A percentile compares a stretch with the other conserved stretches of the same genome.
phyloP scores from a whole-genome alignment of 2,888 invertebrate genomes.

The Parasteatoda lunata region DNA sequence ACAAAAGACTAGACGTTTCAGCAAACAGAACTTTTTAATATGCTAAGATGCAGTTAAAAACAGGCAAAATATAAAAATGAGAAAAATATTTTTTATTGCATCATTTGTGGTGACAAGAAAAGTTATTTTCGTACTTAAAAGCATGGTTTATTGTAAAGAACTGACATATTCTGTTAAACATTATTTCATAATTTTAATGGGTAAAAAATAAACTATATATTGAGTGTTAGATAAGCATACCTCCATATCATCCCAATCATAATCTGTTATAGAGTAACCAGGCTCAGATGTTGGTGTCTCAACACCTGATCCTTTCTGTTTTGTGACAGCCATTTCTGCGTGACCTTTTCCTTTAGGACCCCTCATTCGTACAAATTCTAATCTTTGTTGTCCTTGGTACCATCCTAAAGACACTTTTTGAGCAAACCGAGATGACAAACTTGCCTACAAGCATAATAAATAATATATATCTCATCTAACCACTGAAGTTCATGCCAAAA shows the following conservation, averaged over 20 bases:
- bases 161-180: not conserved
- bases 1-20: no score
- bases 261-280: constrained; percentile 86
- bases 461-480: not conserved
- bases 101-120: not conserved
- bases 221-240: constrained; percentile 16
- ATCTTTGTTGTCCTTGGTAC: constrained; percentile 80
- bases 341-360: constrained; percentile 97
- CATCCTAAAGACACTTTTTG: constrained; percentile 94
- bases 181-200: not conserved
- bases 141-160: not conserved
- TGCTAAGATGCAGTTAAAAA: not conserved
- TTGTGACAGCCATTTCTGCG: constrained; percentile 98
- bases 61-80: no score
- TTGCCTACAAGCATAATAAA: constrained; percentile 80
- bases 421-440: constrained; percentile 93
- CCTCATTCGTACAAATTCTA: constrained; percentile 98
- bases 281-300: constrained; percentile 97
- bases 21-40: not conserved
- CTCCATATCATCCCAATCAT: constrained; percentile 82
- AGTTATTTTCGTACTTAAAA: not conserved
- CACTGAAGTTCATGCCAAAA: no score
- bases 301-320: constrained; percentile 90
- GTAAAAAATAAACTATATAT: no score
- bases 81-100: not conserved